Conservation (phyloP, 2,113 vertebrate genomes). For the Macrotis lagotis region DNA sequence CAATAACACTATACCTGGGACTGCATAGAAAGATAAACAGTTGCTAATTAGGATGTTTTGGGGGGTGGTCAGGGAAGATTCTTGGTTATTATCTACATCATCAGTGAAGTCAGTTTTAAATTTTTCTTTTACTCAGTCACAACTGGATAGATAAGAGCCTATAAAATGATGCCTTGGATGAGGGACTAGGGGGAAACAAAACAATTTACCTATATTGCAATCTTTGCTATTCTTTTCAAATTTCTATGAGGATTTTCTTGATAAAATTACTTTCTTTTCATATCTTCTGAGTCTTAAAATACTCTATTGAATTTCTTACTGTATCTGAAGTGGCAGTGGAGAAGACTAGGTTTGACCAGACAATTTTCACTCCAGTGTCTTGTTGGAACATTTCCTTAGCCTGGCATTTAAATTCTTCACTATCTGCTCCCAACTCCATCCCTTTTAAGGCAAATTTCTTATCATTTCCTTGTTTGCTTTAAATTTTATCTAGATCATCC, state of each 20-base stretch:
- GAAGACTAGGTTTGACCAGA: not conserved
- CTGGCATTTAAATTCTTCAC: not conserved
- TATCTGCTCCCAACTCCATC: too few species aligned
- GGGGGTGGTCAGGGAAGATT: not conserved
- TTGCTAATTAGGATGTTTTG: not conserved
- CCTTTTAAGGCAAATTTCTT: too few species aligned
- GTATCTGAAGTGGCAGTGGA: not conserved
- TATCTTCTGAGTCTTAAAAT: too few species aligned
- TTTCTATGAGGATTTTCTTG: not conserved
- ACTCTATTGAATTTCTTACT: not conserved
- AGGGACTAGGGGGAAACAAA: not conserved
- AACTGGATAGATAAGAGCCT: not conserved
- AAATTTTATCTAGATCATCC: too few species aligned
- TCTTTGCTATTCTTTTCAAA: not conserved
- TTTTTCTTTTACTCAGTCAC: not conserved
- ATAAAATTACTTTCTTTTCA: too few species aligned
- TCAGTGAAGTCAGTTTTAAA: not conserved
- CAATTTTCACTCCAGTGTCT: not conserved
- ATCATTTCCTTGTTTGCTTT: too few species aligned
- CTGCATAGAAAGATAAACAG: not conserved
- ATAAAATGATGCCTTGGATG: not conserved
- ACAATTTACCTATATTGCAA: not conserved
- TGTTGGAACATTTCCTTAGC: not conserved
- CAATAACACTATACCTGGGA: not conserved
- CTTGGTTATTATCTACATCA: not conserved